A percentile compares a stretch with the other conserved stretches of the same genome.
These are phyloP conservation scores for Heliconius ismenius DNA, from an alignment of 2,888 invertebrate genomes.

Conservation along the genomic window DNA sequence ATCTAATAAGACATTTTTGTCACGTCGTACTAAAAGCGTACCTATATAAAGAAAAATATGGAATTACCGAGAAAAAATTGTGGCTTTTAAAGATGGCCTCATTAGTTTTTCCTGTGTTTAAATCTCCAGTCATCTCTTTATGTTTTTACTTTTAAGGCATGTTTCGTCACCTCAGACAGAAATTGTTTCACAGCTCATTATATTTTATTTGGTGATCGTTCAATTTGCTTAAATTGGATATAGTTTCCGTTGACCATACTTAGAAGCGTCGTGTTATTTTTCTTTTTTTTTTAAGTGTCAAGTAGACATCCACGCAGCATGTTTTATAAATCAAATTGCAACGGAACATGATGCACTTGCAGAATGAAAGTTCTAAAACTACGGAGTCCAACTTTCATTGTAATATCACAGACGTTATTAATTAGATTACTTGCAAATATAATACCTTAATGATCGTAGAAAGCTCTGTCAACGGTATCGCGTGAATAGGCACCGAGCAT, in stretches of 20 bases:
- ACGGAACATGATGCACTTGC: background rate
- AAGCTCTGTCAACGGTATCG: constrained; percentile 8
- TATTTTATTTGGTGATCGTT: constrained; percentile 45
- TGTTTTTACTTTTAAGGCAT: constrained; percentile 38
- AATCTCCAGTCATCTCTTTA: constrained; percentile 46
- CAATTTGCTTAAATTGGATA: constrained; percentile 44
- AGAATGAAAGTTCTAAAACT: background rate
- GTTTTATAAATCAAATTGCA: background rate
- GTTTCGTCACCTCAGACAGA: constrained; percentile 45
- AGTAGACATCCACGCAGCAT: background rate
- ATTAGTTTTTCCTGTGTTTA: constrained; percentile 50
- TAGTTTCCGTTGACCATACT: constrained; percentile 46
- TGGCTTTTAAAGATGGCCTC: constrained; percentile 36
- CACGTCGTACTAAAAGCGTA: constrained; percentile 41
- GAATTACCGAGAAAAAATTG: constrained; percentile 15
- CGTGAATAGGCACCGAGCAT: constrained; percentile 29
- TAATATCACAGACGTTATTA: background rate
- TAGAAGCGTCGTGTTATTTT: background rate
- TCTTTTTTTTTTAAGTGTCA: background rate
- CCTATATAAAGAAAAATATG: constrained; percentile 6
- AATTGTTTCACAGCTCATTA: constrained; percentile 51
- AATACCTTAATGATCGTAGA: constrained; percentile 15
- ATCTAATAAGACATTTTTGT: constrained; percentile 48
- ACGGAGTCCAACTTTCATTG: background rate
- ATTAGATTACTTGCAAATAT: constrained; percentile 1